Percentiles rank a stretch among this genome's conserved stretches.
These are phyloP conservation scores for Araneus ventricosus DNA, from an alignment of 1,140 invertebrate species.

Conservation along the genomic window DNA sequence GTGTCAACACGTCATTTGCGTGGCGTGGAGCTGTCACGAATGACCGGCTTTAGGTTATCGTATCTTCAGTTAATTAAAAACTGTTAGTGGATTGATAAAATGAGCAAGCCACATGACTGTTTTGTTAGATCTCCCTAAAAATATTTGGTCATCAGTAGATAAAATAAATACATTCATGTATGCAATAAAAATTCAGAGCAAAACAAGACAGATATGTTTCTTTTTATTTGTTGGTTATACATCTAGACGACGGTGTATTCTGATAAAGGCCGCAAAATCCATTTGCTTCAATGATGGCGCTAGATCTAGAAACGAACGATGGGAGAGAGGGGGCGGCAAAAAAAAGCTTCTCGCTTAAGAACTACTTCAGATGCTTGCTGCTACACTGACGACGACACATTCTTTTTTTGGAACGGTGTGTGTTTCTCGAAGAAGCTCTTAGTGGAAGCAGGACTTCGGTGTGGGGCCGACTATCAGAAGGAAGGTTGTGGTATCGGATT, in stretches of 20 bases:
- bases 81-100: too few relatives aligned
- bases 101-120: too few relatives aligned
- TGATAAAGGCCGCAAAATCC: slow-evolving; percentile 60
- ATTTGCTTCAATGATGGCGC: background rate
- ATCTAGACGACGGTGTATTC: slow-evolving; percentile 50
- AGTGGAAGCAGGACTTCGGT: background rate
- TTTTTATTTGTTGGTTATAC: background rate
- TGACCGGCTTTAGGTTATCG: too few relatives aligned
- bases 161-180: too few relatives aligned
- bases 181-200: background rate
- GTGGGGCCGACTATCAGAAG: slow-evolving; percentile 50
- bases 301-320: background rate
- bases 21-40: too few relatives aligned
- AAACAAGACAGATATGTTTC: background rate
- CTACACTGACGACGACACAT: background rate
- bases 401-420: background rate
- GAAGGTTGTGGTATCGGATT: slow-evolving; percentile 25
- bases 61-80: too few relatives aligned
- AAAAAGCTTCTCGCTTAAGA: background rate
- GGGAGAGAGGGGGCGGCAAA: background rate
- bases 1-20: too few relatives aligned
- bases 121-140: too few relatives aligned
- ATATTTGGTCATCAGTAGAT: too few relatives aligned
- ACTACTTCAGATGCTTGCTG: background rate
- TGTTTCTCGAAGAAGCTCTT: slow-evolving; percentile 20